Evolutionary conservation across 2,797 vertebrate genomes (phyloP).

Genomic region (Spinibarbus caldwelli): DNA sequence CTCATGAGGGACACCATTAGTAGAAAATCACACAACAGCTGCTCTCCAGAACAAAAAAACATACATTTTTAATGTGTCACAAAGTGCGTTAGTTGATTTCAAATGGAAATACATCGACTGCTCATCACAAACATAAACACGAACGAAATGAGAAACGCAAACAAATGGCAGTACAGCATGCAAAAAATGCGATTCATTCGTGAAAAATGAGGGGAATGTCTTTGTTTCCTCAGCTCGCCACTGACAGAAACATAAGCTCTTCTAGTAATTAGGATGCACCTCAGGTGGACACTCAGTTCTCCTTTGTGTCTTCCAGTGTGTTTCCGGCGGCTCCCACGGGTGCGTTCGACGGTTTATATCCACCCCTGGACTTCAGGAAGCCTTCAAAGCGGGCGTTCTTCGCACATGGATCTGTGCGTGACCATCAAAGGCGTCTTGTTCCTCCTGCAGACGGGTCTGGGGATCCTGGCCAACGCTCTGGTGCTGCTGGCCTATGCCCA

Average conservation of each 20-base stretch:
- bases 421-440: constrained; percentile 85
- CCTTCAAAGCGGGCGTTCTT: not conserved
- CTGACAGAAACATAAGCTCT: not conserved
- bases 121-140: not conserved
- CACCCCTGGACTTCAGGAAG: constrained; percentile 46
- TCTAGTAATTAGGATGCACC: not conserved
- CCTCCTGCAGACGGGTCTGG: constrained; percentile 80
- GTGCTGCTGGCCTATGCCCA: constrained; percentile 75
- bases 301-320: not conserved
- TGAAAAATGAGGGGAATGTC: not conserved
- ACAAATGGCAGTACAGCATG: not conserved
- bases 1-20: not conserved
- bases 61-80: too few relatives aligned
- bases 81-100: not conserved
- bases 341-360: constrained; percentile 71
- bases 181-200: not conserved
- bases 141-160: not conserved
- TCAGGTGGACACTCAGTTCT: constrained; percentile 7
- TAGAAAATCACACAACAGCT: constrained; percentile 4
- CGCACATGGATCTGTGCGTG: constrained; percentile 80
- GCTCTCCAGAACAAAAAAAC: not conserved
- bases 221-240: not conserved
- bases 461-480: constrained; percentile 75
- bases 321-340: constrained; percentile 55
- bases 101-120: not conserved